These are phyloP conservation scores for Oreochromis mossambicus DNA, from an alignment of 2,797 vertebrate genomes.

Conservation along the genomic window DNA sequence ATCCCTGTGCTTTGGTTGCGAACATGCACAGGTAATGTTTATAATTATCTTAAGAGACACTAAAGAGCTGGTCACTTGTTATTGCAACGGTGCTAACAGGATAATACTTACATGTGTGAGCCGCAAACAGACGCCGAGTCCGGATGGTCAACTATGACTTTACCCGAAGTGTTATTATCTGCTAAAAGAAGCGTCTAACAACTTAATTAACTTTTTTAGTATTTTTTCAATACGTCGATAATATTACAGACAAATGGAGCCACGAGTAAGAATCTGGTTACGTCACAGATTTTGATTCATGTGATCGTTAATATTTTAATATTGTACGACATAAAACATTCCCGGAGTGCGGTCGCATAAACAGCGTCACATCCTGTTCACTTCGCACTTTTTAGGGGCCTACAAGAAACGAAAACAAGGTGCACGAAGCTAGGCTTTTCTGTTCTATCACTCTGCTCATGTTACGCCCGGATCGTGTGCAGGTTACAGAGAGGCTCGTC, in stretches of 20 bases:
- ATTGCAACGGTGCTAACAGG: constrained; percentile 2
- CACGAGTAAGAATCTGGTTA: accelerated
- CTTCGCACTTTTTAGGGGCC: constrained; percentile 62
- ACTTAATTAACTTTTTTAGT: neutral
- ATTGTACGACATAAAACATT: constrained; percentile 16
- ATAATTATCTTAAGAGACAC: neutral
- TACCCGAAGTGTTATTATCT: constrained; percentile 25
- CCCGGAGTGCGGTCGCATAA: constrained; percentile 29
- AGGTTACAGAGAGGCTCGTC: neutral
- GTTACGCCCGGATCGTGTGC: neutral
- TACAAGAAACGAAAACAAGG: constrained; percentile 68
- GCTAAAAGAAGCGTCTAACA: neutral
- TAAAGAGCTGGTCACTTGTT: neutral
- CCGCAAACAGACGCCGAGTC: constrained; percentile 26
- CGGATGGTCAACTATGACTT: constrained; percentile 23
- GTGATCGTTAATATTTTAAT: neutral
- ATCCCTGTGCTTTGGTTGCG: accelerated
- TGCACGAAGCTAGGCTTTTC: constrained; percentile 30
- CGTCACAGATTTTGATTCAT: too few relatives aligned
- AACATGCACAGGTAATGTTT: neutral
- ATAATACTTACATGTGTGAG: constrained; percentile 48
- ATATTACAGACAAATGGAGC: accelerated
- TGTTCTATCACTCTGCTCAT: neutral
- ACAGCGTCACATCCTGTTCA: constrained; percentile 75
- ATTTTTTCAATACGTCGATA: neutral